Evolutionary conservation across 2,888 invertebrate genomes (phyloP).

Genomic region (Antitype chi): DNA sequence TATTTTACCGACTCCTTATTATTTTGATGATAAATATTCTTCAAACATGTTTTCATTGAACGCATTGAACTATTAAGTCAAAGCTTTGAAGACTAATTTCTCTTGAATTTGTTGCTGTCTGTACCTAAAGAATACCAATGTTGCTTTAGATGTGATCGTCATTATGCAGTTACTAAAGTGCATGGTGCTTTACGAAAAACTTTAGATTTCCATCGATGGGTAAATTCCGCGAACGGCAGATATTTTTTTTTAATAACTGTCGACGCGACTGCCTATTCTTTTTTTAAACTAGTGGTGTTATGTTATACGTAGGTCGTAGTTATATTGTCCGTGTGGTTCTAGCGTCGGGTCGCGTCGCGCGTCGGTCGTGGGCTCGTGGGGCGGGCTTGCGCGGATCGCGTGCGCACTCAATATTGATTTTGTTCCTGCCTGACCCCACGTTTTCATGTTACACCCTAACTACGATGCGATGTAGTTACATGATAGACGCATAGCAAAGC

Average conservation of each 20-base stretch:
- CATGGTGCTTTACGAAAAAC: background rate
- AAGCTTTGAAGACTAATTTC: background rate
- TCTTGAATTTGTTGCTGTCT: background rate
- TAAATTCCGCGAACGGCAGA: background rate
- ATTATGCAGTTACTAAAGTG: background rate
- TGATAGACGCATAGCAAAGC: conserved; percentile 39
- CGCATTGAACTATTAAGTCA: background rate
- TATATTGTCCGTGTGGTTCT: conserved; percentile 31
- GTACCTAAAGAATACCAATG: background rate
- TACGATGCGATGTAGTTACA: conserved; percentile 56
- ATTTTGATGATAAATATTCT: background rate
- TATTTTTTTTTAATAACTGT: background rate
- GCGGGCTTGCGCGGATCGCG: conserved; percentile 81
- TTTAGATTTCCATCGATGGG: background rate
- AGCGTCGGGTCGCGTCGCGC: conserved; percentile 12
- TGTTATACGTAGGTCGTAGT: background rate
- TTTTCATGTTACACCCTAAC: conserved; percentile 67
- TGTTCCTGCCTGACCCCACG: conserved; percentile 70
- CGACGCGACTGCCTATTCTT: background rate
- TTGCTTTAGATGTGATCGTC: background rate
- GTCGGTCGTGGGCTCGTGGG: conserved; percentile 45
- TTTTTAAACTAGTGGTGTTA: conserved; percentile 15
- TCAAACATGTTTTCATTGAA: background rate
- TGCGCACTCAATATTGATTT: conserved; percentile 86
- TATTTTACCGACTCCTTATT: background rate